Conservation (phyloP, 64 coral and sea anemone species). For the Platygyra sinensis region DNA sequence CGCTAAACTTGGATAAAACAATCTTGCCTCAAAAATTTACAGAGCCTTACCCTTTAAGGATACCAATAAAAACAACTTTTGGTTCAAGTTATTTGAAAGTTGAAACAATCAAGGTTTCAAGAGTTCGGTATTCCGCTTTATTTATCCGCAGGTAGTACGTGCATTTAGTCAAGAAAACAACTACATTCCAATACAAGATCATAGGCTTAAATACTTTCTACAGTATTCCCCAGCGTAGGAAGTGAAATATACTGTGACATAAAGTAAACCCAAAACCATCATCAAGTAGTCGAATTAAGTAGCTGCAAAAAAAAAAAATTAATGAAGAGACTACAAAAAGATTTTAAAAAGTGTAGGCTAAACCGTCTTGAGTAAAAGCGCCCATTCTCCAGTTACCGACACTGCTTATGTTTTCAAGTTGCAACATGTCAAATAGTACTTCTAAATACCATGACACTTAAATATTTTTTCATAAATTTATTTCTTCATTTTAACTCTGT, state of each 20-base stretch:
- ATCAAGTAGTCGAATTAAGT: constrained; percentile 22
- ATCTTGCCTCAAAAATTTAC: background rate
- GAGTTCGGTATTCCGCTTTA: constrained; percentile 27
- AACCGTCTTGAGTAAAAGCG: constrained; percentile 1
- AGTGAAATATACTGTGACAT: no score
- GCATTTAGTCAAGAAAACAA: constrained; percentile 36
- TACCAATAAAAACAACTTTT: background rate
- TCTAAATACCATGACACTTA: background rate
- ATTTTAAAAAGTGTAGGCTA: constrained; percentile 12
- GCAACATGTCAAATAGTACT: background rate
- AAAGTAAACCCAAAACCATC: constrained; percentile 8
- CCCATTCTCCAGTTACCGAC: background rate
- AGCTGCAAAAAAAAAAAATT: constrained; percentile 13
- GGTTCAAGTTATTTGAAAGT: constrained; percentile 21
- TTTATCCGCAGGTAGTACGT: constrained; percentile 25
- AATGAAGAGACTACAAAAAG: constrained; percentile 20
- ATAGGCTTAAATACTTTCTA: constrained; percentile 23
- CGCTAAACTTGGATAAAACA: constrained; percentile 37
- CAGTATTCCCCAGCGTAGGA: constrained; percentile 33
- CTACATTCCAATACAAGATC: constrained; percentile 38
- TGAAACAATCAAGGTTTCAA: constrained; percentile 37
- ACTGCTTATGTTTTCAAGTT: background rate
- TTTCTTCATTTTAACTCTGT: background rate
- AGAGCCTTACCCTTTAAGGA: no score
- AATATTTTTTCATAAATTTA: no score